Evolutionary conservation across 1,140 invertebrate species (phyloP), one percentile per base, ranked within the genome.

Genomic region (Stegodyphus mimosarum): DNA sequence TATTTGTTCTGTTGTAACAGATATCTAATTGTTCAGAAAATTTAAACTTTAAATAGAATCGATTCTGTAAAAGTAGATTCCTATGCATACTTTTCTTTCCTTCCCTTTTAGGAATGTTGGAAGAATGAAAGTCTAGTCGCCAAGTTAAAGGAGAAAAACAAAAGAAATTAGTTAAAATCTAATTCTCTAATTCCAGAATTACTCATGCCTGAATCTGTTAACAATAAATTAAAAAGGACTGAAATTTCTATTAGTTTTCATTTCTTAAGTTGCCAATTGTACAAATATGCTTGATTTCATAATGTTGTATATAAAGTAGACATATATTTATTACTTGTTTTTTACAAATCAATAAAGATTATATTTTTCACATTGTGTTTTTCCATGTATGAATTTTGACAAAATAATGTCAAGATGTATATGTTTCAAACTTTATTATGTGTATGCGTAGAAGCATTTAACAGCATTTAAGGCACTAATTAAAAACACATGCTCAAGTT

Each of bases 61-160:
- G 3, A 33, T 33, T 33, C 33, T 33, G 33, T 33, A 33, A 33
- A 33, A 33, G 33, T 33, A 33, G 33, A 33, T 33, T 33, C 33
- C 33, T 33, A 33, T 33, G 33, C 33, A 33, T 33, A 33, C n/a
- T n/a, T 33, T 3, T 33, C 33, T 33, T 33, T 33, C 33, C 33
- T 33, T 17, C 70, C 49, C 52, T 78, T 93, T 7, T 92, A 93
- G 63, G 94, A 95, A 89, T 94, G 94, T 89, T 92, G 93, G 87
- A 94, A 92, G 87, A 94, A 94, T 89, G 93, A 94, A 89, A 90
- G 90, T 70, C 89, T 93, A 49, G 90, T 92, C 51, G 89, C 90
- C 51, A 90, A 90, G 88, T 88, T 90, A 33, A 87, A 87, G 75
- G 81, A 88, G 93, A 84, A 84, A 53, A 83, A 74, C 52, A 73